These are phyloP conservation scores for Antennarius striatus DNA, from an alignment of 2,113 vertebrate species.

Conservation along the genomic window DNA sequence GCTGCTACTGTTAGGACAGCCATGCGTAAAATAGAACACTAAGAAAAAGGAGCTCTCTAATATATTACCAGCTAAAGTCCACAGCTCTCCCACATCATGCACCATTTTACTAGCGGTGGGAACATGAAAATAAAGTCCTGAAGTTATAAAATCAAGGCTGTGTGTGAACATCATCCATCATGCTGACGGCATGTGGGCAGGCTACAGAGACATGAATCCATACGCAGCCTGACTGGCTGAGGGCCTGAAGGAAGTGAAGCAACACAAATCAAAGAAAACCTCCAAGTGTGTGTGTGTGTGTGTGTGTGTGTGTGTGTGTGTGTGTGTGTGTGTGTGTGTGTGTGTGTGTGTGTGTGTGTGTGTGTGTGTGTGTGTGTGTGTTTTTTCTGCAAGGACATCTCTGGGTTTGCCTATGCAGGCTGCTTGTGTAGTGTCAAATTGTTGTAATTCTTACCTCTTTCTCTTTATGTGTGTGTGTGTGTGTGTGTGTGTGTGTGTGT, in stretches of 20 bases:
- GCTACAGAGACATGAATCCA: constrained; percentile 51
- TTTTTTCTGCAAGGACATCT: constrained; percentile 5
- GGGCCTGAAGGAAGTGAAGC: constrained; percentile 9
- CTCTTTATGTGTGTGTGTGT: background rate
- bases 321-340: background rate
- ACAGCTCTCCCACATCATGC: constrained; percentile 39
- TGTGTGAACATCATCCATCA: constrained; percentile 68
- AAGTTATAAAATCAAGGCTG: constrained; percentile 62
- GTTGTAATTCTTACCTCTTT: constrained; percentile 43
- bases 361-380: background rate
- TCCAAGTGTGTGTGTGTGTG: constrained; percentile 29
- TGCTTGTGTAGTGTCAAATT: constrained; percentile 49
- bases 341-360: constrained; percentile 27
- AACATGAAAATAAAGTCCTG: constrained; percentile 63
- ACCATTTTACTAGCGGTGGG: constrained; percentile 57
- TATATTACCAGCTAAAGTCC: constrained; percentile 49
- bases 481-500: constrained; percentile 15
- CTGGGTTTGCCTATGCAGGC: constrained; percentile 42
- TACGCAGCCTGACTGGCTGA: constrained; percentile 36
- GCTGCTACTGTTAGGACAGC: constrained; percentile 23
- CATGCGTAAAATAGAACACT: constrained; percentile 68
- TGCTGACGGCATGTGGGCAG: constrained; percentile 37
- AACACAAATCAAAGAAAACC: constrained; percentile 39
- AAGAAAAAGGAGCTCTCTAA: constrained; percentile 49
- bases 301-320: background rate